Percentiles rank a stretch among this genome's conserved stretches.
Evolutionary conservation across 2,888 invertebrate genomes (phyloP).

Genomic region (Dexiosoma caninum): DNA sequence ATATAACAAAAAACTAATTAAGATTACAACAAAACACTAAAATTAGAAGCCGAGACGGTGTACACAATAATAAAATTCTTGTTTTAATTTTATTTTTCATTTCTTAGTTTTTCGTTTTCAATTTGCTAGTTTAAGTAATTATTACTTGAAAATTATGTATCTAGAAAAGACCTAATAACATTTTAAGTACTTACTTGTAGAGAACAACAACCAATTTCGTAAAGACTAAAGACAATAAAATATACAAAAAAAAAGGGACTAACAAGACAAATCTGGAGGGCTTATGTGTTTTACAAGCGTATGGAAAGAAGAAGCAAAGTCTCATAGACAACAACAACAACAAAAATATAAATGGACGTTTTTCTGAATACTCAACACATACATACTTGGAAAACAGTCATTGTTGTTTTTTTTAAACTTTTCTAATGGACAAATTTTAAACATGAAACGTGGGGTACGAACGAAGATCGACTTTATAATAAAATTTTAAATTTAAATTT

Average conservation of each 20-base stretch:
- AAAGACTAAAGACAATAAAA: constrained; percentile 21
- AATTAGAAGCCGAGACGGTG: background rate
- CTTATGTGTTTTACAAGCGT: background rate
- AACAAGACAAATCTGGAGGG: constrained; percentile 31
- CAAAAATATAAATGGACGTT: constrained; percentile 58
- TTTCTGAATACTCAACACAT: constrained; percentile 47
- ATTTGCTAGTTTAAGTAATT: constrained; percentile 40
- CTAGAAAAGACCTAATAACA: constrained; percentile 17
- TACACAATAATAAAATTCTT: background rate
- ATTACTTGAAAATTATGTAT: constrained; percentile 33
- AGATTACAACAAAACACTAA: background rate
- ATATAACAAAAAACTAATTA: background rate
- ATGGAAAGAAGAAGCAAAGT: constrained; percentile 26
- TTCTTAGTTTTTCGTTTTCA: background rate
- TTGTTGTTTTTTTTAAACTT: background rate
- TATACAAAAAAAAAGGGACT: background rate
- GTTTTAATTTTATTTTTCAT: too few species aligned
- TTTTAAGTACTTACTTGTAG: background rate
- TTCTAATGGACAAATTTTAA: constrained; percentile 23
- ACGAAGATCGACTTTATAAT: background rate
- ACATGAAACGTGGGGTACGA: constrained; percentile 4
- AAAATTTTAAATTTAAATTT: too few species aligned
- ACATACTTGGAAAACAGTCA: constrained; percentile 22
- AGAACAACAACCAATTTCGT: constrained; percentile 52
- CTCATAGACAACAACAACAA: constrained; percentile 56